These are phyloP conservation scores for Rynchops niger DNA, from an alignment of 2,113 vertebrate species.

Conservation along the genomic window DNA sequence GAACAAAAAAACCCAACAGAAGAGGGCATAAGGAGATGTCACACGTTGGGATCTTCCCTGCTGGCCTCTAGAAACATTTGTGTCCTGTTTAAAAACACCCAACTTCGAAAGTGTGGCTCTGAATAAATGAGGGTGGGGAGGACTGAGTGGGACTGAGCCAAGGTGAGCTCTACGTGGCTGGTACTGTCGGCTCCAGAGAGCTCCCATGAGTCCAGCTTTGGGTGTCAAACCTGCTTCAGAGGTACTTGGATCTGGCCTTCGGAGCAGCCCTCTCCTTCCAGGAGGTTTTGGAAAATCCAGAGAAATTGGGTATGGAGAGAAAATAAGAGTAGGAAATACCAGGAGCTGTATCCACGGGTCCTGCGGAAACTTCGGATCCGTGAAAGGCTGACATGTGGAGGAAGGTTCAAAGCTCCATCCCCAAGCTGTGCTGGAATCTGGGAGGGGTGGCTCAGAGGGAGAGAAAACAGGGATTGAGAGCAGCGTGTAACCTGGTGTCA, in stretches of 20 bases:
- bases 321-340: not conserved
- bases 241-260: not conserved
- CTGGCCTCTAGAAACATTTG: not conserved
- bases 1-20: not conserved
- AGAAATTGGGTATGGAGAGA: no score
- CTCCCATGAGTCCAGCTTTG: not conserved
- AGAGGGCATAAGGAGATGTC: not conserved
- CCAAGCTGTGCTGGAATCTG: not conserved
- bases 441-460: not conserved
- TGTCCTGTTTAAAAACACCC: not conserved
- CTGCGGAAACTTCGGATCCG: not conserved
- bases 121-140: not conserved
- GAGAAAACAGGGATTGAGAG: not conserved
- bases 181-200: not conserved
- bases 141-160: not conserved
- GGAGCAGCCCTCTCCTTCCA: not conserved
- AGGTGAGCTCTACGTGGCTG: not conserved
- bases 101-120: not conserved
- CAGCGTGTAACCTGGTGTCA: rapidly evolving
- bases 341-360: not conserved
- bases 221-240: not conserved
- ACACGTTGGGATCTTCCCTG: rapidly evolving
- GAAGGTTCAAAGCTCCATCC: not conserved
- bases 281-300: not conserved
- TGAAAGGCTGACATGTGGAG: not conserved